Base-by-base conservation (phyloP, 1,140 invertebrate species). In the Diorhabda sublineata region DNA sequence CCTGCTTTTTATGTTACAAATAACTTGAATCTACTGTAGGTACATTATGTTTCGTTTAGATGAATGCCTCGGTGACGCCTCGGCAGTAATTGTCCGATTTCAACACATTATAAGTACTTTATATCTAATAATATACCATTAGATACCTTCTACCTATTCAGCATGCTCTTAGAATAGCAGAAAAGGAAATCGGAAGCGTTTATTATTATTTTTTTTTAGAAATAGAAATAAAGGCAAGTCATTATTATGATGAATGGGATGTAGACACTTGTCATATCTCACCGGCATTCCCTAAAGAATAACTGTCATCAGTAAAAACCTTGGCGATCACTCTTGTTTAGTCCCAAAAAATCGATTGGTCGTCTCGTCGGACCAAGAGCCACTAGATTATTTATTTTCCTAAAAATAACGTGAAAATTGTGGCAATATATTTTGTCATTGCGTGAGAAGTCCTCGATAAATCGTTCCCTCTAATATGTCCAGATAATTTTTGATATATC, bases 311-410 rank as follows among this genome's bases (percentile, higher is more conserved):
- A n/a, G n/a, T 52, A 52, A 52, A 52, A 52, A 52, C 6, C 47
- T 52, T 52, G 47, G 47, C 47, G 47, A 52, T 52, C 47, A n/a
- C n/a, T 52, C 47, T 52, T 52, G 47, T 52, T 52, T 52, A 52
- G 2, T n/a, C 6, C 6, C 4, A n/a, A 52, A 26, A 52, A 52
- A 52, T 52, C 47, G 47, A 52, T 52, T 52, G 47, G 47, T n/a
- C 47, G 47, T 52, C 47, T 52, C 6, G 47, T 52, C 2, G 47
- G 47, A 52, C 47, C 6, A 52, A 4, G 47, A 52, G 47, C 47
- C 47, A 52, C 47, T 52, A 52, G 47, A 52, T 52, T 52, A 52
- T 52, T 52, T 52, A 52, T 52, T 52, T 52, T 52, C 47, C 47
- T 52, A n/a, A n/a, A 52, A 52, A 52, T n/a, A 52, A 52, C 47